Evolutionary conservation across 2,113 vertebrate species (phyloP).

Genomic region (Myotis davidii): DNA sequence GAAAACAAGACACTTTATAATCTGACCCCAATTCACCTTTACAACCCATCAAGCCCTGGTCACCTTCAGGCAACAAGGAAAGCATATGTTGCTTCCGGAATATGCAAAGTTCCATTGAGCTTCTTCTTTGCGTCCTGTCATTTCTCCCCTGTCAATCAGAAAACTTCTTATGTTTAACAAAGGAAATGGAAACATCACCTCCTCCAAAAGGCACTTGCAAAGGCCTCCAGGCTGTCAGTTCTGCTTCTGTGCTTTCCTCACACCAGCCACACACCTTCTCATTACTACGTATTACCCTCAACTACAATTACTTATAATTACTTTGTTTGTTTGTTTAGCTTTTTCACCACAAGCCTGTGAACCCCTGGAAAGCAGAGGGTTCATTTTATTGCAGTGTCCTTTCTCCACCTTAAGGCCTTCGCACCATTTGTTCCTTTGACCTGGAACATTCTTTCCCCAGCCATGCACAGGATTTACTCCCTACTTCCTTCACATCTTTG

Average conservation of each 20-base stretch:
- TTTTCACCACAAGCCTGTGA: neutral
- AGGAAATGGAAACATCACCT: neutral
- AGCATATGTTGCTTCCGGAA: neutral
- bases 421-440: neutral
- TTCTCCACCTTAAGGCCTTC: neutral
- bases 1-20: neutral
- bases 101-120: rapidly evolving
- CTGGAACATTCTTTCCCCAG: neutral
- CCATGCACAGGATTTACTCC: rapidly evolving
- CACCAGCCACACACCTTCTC: neutral
- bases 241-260: neutral
- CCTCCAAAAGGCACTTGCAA: neutral
- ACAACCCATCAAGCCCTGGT: neutral
- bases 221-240: neutral
- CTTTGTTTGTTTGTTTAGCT: slow-evolving; percentile 41
- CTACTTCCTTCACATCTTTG: neutral
- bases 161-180: neutral
- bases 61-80: neutral
- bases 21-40: neutral
- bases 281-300: neutral
- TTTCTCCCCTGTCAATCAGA: neutral
- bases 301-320: neutral
- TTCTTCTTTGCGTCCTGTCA: neutral
- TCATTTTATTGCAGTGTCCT: neutral
- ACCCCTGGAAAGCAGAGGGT: neutral